phyloP scores from a whole-genome alignment of 2,888 invertebrate genomes.

The Apocheima hispidaria region DNA sequence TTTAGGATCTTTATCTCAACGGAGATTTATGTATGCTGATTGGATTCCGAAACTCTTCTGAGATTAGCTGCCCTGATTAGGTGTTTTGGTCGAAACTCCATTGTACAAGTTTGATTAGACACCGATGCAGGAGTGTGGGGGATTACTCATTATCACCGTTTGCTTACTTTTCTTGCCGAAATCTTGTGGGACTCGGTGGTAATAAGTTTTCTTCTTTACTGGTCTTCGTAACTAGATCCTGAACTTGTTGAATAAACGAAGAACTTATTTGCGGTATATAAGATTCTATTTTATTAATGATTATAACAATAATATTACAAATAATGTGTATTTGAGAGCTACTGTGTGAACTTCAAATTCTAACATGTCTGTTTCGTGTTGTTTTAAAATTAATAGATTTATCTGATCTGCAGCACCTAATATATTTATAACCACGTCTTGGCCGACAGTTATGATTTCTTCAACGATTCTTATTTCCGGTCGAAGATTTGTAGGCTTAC shows the following conservation, averaged over 20 bases:
- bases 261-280: background rate
- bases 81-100: conserved; percentile 66
- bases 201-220: conserved; percentile 37
- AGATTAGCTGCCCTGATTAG: conserved; percentile 63
- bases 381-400: conserved; percentile 3
- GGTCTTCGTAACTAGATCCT: conserved; percentile 15
- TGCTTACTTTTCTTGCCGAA: conserved; percentile 54
- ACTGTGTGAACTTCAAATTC: no score
- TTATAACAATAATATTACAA: background rate
- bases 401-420: conserved; percentile 21
- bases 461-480: conserved; percentile 39
- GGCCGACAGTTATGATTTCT: conserved; percentile 36
- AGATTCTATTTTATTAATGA: background rate
- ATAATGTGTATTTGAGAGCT: background rate
- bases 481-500: conserved; percentile 35
- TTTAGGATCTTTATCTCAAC: conserved; percentile 53
- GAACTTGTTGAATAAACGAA: conserved; percentile 10
- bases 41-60: conserved; percentile 60
- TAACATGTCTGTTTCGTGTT: background rate
- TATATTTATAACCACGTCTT: conserved; percentile 36
- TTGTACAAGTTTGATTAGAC: conserved; percentile 75
- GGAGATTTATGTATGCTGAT: conserved; percentile 69
- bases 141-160: conserved; percentile 61
- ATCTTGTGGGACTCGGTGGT: conserved; percentile 47
- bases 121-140: conserved; percentile 62